A percentile compares a stretch with the other conserved stretches of the same genome.
Evolutionary conservation across 2,888 invertebrate species (phyloP).

Genomic region (Philaethria dido): DNA sequence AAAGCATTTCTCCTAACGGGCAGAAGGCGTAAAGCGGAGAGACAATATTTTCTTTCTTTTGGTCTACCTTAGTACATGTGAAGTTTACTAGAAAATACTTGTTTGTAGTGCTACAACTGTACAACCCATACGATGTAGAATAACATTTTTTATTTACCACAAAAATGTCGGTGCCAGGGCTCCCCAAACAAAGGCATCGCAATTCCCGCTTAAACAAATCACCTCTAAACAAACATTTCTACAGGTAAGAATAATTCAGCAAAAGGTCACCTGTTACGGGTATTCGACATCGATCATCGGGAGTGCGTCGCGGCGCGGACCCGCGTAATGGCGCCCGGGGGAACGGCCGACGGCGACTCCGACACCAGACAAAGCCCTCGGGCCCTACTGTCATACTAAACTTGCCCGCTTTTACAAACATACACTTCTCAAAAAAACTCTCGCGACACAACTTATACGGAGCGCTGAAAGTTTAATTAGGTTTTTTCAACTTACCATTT

Average conservation of each 20-base stretch:
- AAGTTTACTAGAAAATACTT: constrained; percentile 8
- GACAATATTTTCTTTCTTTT: not conserved
- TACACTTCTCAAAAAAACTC: constrained; percentile 59
- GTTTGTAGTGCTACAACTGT: not conserved
- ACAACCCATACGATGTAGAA: constrained; percentile 16
- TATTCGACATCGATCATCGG: constrained; percentile 82
- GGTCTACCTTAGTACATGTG: not conserved
- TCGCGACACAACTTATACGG: constrained; percentile 52
- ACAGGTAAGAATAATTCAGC: constrained; percentile 80
- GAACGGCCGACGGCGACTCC: constrained; percentile 62
- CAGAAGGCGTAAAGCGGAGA: not conserved
- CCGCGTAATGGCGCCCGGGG: constrained; percentile 78
- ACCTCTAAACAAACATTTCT: constrained; percentile 80
- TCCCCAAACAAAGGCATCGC: constrained; percentile 62
- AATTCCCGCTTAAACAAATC: constrained; percentile 78
- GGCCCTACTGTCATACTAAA: constrained; percentile 69
- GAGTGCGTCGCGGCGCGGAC: constrained; percentile 76
- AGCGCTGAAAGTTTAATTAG: constrained; percentile 70
- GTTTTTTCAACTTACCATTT: constrained; percentile 67
- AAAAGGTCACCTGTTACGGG: constrained; percentile 83
- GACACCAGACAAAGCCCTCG: constrained; percentile 70
- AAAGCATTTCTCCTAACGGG: no score
- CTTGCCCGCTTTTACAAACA: constrained; percentile 63
- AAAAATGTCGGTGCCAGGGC: constrained; percentile 54
- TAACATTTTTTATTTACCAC: constrained; percentile 56